A percentile compares a stretch with the other conserved stretches of the same genome.
These are phyloP conservation scores for Glossosoma conforme DNA, from an alignment of 1,140 invertebrate genomes.

Conservation along the genomic window DNA sequence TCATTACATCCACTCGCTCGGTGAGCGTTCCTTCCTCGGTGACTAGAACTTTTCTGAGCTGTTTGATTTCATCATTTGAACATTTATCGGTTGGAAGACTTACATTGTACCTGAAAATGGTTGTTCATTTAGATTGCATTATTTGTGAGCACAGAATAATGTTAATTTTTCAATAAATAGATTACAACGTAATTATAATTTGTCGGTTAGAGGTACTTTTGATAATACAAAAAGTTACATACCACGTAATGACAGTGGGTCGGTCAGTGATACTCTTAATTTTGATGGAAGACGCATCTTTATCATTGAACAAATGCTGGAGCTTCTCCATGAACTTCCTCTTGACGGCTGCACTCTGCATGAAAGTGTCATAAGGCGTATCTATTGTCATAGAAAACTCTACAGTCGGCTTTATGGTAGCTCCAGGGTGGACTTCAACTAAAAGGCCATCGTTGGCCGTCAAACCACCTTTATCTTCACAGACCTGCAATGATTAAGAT, in stretches of 20 bases:
- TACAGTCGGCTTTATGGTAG: slow-evolving; percentile 51
- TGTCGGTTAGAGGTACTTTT: too few species aligned
- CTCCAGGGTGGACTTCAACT: slow-evolving; percentile 62
- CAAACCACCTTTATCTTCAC: slow-evolving; percentile 61
- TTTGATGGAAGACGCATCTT: slow-evolving; percentile 64
- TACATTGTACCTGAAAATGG: slow-evolving; percentile 45
- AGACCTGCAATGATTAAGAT: slow-evolving; percentile 43
- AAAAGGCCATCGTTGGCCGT: slow-evolving; percentile 74
- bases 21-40: slow-evolving; percentile 58
- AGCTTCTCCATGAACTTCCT: slow-evolving; percentile 76
- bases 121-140: too few species aligned
- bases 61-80: slow-evolving; percentile 68
- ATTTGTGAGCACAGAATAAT: too few species aligned
- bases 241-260: slow-evolving; percentile 71
- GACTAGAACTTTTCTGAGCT: slow-evolving; percentile 64
- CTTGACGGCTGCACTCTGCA: slow-evolving; percentile 61
- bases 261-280: slow-evolving; percentile 57
- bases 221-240: slow-evolving; percentile 18
- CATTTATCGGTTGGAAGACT: slow-evolving; percentile 58
- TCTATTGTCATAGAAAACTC: slow-evolving; percentile 75
- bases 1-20: slow-evolving; percentile 62
- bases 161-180: too few species aligned
- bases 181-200: too few species aligned
- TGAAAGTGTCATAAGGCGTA: slow-evolving; percentile 66
- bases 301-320: slow-evolving; percentile 69